These are phyloP conservation scores for Chrysaora quinquecirrha DNA, from an alignment of 30 jellyfish, hydroid and myxozoan species.

Conservation along the genomic window DNA sequence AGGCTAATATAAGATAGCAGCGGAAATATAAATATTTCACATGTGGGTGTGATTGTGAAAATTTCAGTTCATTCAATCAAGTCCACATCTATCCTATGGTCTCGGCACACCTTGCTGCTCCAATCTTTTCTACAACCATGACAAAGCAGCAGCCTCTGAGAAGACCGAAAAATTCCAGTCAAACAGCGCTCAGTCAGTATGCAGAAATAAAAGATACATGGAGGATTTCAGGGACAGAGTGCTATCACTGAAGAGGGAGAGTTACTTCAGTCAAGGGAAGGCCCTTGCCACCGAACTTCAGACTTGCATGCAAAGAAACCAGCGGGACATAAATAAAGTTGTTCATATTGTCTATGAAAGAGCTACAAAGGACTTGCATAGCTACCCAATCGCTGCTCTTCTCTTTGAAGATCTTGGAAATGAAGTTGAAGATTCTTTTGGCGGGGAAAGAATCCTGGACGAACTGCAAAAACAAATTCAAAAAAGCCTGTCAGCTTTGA, in stretches of 20 bases:
- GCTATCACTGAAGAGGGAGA: constrained; percentile 5
- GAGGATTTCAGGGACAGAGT: constrained; percentile 25
- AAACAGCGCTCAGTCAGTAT: too few species aligned
- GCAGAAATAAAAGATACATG: constrained; percentile 6
- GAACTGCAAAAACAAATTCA: constrained; percentile 59
- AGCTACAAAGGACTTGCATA: constrained; percentile 47
- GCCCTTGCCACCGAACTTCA: constrained; percentile 22
- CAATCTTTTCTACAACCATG: too few species aligned
- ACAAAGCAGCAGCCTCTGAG: neutral
- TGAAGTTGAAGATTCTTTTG: constrained; percentile 3
- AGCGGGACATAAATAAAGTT: constrained; percentile 10
- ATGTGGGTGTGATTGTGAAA: too few species aligned
- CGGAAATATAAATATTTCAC: too few species aligned
- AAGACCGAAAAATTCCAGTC: neutral
- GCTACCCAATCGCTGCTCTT: constrained; percentile 72
- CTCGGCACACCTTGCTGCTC: too few species aligned
- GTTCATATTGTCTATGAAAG: constrained; percentile 42
- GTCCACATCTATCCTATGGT: too few species aligned
- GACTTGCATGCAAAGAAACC: constrained; percentile 17
- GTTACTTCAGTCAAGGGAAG: constrained; percentile 28
- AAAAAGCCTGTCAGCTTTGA: constrained; percentile 27
- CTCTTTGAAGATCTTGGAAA: constrained; percentile 71
- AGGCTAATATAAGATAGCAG: too few species aligned
- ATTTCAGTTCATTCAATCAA: too few species aligned
- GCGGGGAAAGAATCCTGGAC: constrained; percentile 42